Percentiles rank a stretch among this genome's conserved stretches.
Conservation (phyloP, 2,797 vertebrate genomes). For the Oreonectes daqikongensis region DNA sequence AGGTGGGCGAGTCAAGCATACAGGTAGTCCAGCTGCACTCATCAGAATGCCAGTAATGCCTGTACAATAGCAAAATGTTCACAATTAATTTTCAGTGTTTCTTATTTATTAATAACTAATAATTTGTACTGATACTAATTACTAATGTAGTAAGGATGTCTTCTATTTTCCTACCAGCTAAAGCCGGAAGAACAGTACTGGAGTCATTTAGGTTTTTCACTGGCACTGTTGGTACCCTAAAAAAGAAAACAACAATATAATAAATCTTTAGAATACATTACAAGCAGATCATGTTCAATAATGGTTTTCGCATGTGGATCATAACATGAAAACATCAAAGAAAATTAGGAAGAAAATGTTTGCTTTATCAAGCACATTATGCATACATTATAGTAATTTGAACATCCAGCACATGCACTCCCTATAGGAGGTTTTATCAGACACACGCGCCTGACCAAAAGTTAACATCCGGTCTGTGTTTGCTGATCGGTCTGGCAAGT, state of each 20-base stretch:
- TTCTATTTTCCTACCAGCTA: slow-evolving; percentile 82
- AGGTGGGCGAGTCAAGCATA: slow-evolving; percentile 93
- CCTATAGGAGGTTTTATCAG: too few species aligned
- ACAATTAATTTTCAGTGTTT: not conserved
- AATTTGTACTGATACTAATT: not conserved
- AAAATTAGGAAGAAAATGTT: too few species aligned
- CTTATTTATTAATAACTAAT: not conserved
- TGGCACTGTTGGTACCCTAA: slow-evolving; percentile 91
- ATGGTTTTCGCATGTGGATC: not conserved
- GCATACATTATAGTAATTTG: too few species aligned
- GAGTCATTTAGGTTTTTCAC: slow-evolving; percentile 94
- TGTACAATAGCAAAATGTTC: slow-evolving; percentile 57
- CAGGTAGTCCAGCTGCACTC: slow-evolving; percentile 91
- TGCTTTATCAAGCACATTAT: too few species aligned
- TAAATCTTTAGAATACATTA: not conserved
- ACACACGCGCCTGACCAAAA: too few species aligned
- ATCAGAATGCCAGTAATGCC: slow-evolving; percentile 96
- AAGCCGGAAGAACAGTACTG: slow-evolving; percentile 89
- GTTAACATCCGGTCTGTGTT: too few species aligned
- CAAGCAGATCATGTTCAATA: not conserved
- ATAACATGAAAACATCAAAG: too few species aligned
- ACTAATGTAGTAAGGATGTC: not conserved
- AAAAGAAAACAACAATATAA: slow-evolving; percentile 13
- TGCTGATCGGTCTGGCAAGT: too few species aligned
- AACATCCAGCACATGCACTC: too few species aligned